Evolutionary conservation across 2,797 vertebrate species (phyloP).

Genomic region (Pipistrellus kuhlii): DNA sequence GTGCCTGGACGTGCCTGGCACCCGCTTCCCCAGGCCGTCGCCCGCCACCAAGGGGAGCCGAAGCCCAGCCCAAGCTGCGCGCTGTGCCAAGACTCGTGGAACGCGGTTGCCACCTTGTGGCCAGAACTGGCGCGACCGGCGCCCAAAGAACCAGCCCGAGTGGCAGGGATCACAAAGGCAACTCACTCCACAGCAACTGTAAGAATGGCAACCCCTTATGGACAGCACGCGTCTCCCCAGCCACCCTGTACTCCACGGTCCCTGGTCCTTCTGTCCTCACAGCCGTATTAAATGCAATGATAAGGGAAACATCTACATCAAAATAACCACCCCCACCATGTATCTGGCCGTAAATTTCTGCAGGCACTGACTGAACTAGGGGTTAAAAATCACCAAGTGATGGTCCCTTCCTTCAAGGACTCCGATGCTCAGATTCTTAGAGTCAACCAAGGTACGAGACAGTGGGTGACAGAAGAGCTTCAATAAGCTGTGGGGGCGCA

Average conservation of each 20-base stretch:
- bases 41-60: rapidly evolving
- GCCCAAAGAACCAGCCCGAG: rapidly evolving
- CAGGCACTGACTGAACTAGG: neutral
- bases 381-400: neutral
- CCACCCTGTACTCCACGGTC: neutral
- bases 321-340: neutral
- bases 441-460: neutral
- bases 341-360: neutral
- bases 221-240: neutral
- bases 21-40: neutral
- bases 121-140: neutral
- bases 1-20: neutral
- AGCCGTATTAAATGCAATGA: neutral
- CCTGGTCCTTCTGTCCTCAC: neutral
- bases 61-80: rapidly evolving
- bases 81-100: neutral
- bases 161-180: rapidly evolving
- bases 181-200: rapidly evolving
- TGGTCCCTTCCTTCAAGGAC: neutral
- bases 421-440: neutral
- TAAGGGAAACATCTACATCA: neutral
- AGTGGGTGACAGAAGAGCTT: neutral
- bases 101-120: constrained; percentile 66
- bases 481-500: neutral
- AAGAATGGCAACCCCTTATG: neutral